A percentile compares a stretch with the other conserved stretches of the same genome.
phyloP scores from a whole-genome alignment of 1,140 invertebrate species.

The Neelides sp. region DNA sequence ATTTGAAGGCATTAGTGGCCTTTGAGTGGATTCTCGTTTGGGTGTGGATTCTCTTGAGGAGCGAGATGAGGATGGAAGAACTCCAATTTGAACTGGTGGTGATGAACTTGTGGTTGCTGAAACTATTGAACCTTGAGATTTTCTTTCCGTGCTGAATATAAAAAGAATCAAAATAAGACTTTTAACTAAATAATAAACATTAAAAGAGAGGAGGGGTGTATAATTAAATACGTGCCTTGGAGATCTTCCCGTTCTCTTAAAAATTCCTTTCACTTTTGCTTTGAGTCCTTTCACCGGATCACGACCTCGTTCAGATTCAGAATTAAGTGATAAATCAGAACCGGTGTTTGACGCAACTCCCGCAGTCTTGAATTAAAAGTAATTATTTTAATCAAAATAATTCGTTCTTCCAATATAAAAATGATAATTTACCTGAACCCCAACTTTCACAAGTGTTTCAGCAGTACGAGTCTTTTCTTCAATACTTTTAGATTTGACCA shows the following conservation, averaged over 20 bases:
- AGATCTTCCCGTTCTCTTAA: constrained; percentile 42
- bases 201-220: not conserved
- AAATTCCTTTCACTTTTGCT: constrained; percentile 66
- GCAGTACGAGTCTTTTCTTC: constrained; percentile 39
- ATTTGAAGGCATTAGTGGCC: constrained; percentile 25
- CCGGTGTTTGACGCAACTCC: constrained; percentile 43
- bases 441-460: constrained; percentile 32
- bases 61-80: constrained; percentile 17
- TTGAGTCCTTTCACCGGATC: constrained; percentile 45
- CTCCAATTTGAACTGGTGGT: not conserved
- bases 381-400: constrained; percentile 7
- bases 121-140: constrained; percentile 2
- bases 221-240: constrained; percentile 20
- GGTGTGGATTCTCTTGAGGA: constrained; percentile 26
- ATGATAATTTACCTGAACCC: constrained; percentile 30
- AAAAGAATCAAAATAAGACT: not conserved
- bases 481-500: constrained; percentile 70
- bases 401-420: not conserved
- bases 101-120: not conserved
- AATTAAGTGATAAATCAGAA: constrained; percentile 62
- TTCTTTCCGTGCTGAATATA: constrained; percentile 19
- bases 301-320: constrained; percentile 50
- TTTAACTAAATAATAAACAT: not conserved
- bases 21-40: constrained; percentile 17
- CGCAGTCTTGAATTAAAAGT: constrained; percentile 18